Evolutionary conservation across 2,113 vertebrate genomes (phyloP), one percentile per base, ranked within the genome.

Genomic region (Odontophorus gujanensis): DNA sequence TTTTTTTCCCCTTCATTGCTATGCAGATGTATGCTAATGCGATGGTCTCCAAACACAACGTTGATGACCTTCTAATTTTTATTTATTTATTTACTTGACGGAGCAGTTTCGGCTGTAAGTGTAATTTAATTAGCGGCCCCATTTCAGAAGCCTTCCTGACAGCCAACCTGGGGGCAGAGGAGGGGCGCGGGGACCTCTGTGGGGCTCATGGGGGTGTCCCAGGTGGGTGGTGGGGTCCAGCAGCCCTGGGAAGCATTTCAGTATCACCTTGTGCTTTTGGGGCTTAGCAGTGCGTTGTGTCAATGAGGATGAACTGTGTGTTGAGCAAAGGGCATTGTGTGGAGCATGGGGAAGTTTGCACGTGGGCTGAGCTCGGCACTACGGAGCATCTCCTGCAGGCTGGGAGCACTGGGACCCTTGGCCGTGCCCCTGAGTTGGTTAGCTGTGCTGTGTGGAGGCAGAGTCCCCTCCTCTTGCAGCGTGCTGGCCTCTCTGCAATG

Each of bases 21-120:
- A 96, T 96, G 97, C 95, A 97, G 95, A 95, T 96, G 28, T 80
- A 97, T 97, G 97, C 93, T 97, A 97, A 97, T 96, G 58, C 12
- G 21, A 73, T 36, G 75, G 90, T 85, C 95, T 85, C 89, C 91
- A 87, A 94, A 90, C 85, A 92, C 95, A 92, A 83, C 93, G 91
- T 94, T 89, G 88, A 87, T 95, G 96, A 96, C 97, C 97, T 97
- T 94, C 96, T 95, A 87, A 75, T 94, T 90, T 97, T 96, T 97
- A 96, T 97, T 96, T 97, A 95, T 97, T 96, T 97, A 95, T 89
- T 95, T 96, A 94, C 93, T 94, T 92, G 85, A 92, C 50, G 78
- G 96, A 95, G 92, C 90, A 71, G 62, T 92, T 96, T 92, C 13
- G 43, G 42, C 81, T 95, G 92, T 65, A 63, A 71, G 78, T 19